phyloP scores from a whole-genome alignment of 2,888 invertebrate species.

The Drosophila rubida region DNA sequence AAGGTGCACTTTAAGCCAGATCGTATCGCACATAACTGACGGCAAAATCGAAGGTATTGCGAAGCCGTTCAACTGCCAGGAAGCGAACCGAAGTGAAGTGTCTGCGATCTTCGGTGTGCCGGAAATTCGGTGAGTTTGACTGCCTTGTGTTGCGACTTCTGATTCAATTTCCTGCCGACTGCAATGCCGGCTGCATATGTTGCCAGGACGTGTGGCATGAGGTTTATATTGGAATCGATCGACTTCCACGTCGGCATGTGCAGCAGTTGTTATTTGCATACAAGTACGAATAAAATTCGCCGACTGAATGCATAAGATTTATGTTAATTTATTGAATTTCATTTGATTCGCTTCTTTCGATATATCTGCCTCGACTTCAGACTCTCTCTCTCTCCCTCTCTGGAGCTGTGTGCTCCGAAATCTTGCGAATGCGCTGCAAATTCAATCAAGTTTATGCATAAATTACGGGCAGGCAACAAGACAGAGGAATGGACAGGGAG shows the following conservation, averaged over 20 bases:
- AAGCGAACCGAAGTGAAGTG: constrained; percentile 1
- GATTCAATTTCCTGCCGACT: constrained; percentile 65
- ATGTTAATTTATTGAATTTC: constrained; percentile 79
- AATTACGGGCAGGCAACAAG: constrained; percentile 56
- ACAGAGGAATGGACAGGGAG: neutral
- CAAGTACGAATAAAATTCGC: constrained; percentile 38
- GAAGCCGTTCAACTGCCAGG: no score
- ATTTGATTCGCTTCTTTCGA: constrained; percentile 56
- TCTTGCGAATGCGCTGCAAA: constrained; percentile 56
- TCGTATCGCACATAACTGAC: neutral
- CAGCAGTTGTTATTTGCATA: constrained; percentile 55
- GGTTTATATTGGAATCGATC: constrained; percentile 74
- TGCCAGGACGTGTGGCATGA: constrained; percentile 59
- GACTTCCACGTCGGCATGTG: constrained; percentile 20
- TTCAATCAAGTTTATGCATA: constrained; percentile 77
- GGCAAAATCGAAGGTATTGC: neutral
- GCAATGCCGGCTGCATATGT: constrained; percentile 45
- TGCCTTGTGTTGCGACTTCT: constrained; percentile 32
- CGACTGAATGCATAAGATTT: constrained; percentile 61
- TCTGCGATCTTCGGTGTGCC: neutral
- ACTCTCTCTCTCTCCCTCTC: no score
- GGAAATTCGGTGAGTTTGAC: constrained; percentile 3
- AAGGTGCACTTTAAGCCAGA: constrained; percentile 30
- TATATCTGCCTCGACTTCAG: constrained; percentile 18
- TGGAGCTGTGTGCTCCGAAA: constrained; percentile 44